Evolutionary conservation across 2,113 vertebrate species (phyloP).

Genomic region (Scartelaos histophorus): DNA sequence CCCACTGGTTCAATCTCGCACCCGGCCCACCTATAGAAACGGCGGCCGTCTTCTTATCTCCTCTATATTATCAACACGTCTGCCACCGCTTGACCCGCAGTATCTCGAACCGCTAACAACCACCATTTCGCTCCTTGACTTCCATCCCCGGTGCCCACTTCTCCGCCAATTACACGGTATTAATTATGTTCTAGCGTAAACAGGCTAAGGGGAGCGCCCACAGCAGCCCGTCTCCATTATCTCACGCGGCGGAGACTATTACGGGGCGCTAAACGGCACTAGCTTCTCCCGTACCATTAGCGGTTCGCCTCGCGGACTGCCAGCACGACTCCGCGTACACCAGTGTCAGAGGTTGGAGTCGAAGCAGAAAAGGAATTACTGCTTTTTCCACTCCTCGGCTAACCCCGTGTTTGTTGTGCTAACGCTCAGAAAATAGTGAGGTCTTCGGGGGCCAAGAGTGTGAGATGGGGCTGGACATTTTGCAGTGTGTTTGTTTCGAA

Average conservation of each 20-base stretch:
- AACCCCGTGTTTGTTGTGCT: slow-evolving; percentile 6
- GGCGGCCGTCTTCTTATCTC: background rate
- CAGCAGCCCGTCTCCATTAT: slow-evolving; percentile 36
- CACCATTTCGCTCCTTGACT: background rate
- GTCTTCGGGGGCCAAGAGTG: slow-evolving; percentile 11
- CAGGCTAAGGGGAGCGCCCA: slow-evolving; percentile 30
- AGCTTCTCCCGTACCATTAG: slow-evolving; percentile 42
- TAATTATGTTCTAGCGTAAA: slow-evolving; percentile 58
- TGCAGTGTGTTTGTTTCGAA: too few relatives aligned
- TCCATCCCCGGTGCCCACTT: slow-evolving; percentile 11
- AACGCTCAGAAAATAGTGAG: slow-evolving; percentile 5
- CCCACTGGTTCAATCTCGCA: background rate
- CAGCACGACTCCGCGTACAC: slow-evolving; percentile 15
- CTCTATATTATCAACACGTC: background rate
- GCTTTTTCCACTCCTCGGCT: background rate
- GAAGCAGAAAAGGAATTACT: slow-evolving; percentile 11
- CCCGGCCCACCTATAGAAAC: background rate
- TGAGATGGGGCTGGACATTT: background rate
- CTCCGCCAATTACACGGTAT: slow-evolving; percentile 40
- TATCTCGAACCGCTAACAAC: background rate
- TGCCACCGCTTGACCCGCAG: background rate
- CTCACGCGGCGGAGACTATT: slow-evolving; percentile 48
- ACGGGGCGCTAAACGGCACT: slow-evolving; percentile 44
- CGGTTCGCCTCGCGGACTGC: slow-evolving; percentile 26
- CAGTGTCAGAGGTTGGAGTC: slow-evolving; percentile 22